Conservation (phyloP, 2,797 vertebrate genomes). For the Pseudochirops cupreus region DNA sequence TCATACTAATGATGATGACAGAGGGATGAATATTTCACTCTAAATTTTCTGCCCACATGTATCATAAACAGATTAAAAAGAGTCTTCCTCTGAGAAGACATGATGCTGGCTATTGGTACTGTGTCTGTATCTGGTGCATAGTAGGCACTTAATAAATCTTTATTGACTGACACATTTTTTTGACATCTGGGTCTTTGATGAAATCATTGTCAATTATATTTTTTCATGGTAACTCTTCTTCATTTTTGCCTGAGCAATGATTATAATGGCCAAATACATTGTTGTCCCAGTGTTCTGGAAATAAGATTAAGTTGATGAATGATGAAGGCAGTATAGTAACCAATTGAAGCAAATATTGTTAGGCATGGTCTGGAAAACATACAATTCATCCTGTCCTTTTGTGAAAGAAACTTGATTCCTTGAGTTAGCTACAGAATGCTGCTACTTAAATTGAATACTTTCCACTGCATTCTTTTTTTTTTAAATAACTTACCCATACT, state of each 20-base stretch:
- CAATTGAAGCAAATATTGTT: background rate
- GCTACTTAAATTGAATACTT: background rate
- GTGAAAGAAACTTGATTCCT: background rate
- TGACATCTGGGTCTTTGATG: background rate
- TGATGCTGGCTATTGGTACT: background rate
- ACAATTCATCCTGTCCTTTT: background rate
- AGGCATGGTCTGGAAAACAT: background rate
- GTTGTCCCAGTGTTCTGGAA: background rate
- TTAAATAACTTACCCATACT: background rate
- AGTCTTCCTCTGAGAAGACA: background rate
- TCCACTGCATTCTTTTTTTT: background rate
- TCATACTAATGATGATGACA: background rate
- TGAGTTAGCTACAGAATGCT: background rate
- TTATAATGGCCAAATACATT: background rate
- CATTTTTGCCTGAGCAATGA: background rate
- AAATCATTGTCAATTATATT: background rate
- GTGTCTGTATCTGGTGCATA: background rate
- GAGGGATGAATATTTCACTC: background rate
- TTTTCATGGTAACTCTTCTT: background rate
- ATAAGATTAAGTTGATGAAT: background rate
- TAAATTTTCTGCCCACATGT: background rate
- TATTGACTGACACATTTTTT: background rate
- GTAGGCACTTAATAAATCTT: background rate
- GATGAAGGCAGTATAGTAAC: background rate
- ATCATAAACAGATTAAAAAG: background rate